phyloP scores from a whole-genome alignment of 2,113 vertebrate genomes.

The Numida meleagris region DNA sequence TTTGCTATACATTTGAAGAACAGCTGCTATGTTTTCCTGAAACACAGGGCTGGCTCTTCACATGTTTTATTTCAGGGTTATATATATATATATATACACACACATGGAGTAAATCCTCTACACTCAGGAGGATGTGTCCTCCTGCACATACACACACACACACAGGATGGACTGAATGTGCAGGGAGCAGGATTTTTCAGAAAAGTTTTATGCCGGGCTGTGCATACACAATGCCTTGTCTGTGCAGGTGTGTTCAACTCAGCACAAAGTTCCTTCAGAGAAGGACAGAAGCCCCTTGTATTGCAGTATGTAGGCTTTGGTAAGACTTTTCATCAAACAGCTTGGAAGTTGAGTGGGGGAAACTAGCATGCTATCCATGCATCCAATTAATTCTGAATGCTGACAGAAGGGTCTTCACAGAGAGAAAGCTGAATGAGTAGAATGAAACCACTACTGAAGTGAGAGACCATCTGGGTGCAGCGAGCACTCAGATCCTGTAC shows the following conservation, averaged over 20 bases:
- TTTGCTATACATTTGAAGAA: background rate
- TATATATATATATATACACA: no score
- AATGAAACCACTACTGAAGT: background rate
- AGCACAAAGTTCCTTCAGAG: background rate
- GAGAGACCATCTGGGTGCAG: background rate
- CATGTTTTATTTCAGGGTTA: background rate
- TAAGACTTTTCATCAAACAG: background rate
- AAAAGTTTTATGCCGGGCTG: background rate
- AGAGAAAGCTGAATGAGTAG: background rate
- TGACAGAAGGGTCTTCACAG: background rate
- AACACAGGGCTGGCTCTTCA: background rate
- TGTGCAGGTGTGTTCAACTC: background rate
- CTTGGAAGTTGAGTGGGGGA: background rate
- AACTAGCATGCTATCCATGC: background rate
- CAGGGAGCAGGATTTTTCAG: background rate
- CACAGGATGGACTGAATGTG: accelerated
- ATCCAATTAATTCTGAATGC: background rate
- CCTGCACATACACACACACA: background rate
- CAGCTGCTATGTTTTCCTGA: background rate
- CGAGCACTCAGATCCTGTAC: accelerated
- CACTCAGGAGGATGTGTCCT: background rate
- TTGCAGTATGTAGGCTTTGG: background rate
- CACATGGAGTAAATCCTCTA: background rate
- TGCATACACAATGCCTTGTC: background rate
- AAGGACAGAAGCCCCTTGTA: background rate